These are phyloP conservation scores for Vanessa tameamea DNA, from an alignment of 1,140 invertebrate genomes.

Conservation along the genomic window DNA sequence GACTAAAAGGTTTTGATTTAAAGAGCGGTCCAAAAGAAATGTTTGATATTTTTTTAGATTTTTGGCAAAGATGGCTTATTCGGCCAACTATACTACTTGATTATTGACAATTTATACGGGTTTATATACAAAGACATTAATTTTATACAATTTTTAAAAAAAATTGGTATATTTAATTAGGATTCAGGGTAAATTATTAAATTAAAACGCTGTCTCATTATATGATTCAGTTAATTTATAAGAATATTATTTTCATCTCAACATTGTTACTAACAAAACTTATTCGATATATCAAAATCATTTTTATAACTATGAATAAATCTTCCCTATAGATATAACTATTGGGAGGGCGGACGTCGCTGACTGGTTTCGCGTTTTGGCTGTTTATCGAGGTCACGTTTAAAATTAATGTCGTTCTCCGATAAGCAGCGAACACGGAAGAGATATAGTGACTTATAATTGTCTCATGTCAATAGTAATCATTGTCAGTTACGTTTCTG, in stretches of 20 bases:
- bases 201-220: not conserved
- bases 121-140: slow-evolving; percentile 32
- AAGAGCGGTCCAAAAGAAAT: slow-evolving; percentile 27
- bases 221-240: slow-evolving; percentile 4
- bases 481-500: slow-evolving; percentile 4
- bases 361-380: slow-evolving; percentile 15
- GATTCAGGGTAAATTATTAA: slow-evolving; percentile 23
- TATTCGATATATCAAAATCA: not conserved
- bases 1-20: slow-evolving; percentile 10
- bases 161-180: not conserved
- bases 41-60: slow-evolving; percentile 29
- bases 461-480: slow-evolving; percentile 19
- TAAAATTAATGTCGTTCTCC: slow-evolving; percentile 2
- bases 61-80: slow-evolving; percentile 27
- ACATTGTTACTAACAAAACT: not conserved
- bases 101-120: slow-evolving; percentile 21
- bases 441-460: not conserved
- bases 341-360: not conserved
- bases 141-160: slow-evolving; percentile 22
- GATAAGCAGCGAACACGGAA: slow-evolving; percentile 15
- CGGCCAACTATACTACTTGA: slow-evolving; percentile 24
- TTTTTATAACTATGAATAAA: not conserved
- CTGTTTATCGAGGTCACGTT: slow-evolving; percentile 10
- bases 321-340: not conserved
- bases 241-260: not conserved